Conservation (phyloP, 2,888 invertebrate genomes). For the Gari tellinella region DNA sequence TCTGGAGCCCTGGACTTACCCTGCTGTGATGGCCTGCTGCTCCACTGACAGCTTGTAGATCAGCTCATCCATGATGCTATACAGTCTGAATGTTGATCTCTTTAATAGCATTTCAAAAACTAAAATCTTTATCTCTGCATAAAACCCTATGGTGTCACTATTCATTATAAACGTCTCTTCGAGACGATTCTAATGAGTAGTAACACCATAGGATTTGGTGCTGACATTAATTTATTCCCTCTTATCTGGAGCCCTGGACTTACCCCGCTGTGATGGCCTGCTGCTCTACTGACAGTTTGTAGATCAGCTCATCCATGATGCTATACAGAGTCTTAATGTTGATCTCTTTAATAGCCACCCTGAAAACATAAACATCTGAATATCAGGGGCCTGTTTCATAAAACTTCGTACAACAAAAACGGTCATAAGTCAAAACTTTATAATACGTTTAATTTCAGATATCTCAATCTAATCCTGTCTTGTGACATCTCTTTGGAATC, state of each 20-base stretch:
- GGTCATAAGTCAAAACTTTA: too few relatives aligned
- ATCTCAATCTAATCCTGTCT: too few relatives aligned
- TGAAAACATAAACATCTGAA: slow-evolving; percentile 48
- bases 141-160: too few relatives aligned
- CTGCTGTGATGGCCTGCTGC: slow-evolving; percentile 61
- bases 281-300: slow-evolving; percentile 80
- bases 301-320: slow-evolving; percentile 83
- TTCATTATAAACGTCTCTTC: too few relatives aligned
- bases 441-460: too few relatives aligned
- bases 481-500: too few relatives aligned
- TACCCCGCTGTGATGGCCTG: slow-evolving; percentile 72
- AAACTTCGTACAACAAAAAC: too few relatives aligned
- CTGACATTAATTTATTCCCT: too few relatives aligned
- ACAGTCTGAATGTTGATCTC: slow-evolving; percentile 73
- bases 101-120: slow-evolving; percentile 76
- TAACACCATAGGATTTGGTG: too few relatives aligned
- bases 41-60: slow-evolving; percentile 82
- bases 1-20: too few relatives aligned
- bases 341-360: slow-evolving; percentile 75
- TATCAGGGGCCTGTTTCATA: background rate
- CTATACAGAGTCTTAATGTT: slow-evolving; percentile 72
- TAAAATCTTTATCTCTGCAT: background rate
- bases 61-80: slow-evolving; percentile 82
- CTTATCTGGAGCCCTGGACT: too few relatives aligned
- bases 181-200: too few relatives aligned